phyloP scores from a whole-genome alignment of 2,113 vertebrate species.

The Perca flavescens region DNA sequence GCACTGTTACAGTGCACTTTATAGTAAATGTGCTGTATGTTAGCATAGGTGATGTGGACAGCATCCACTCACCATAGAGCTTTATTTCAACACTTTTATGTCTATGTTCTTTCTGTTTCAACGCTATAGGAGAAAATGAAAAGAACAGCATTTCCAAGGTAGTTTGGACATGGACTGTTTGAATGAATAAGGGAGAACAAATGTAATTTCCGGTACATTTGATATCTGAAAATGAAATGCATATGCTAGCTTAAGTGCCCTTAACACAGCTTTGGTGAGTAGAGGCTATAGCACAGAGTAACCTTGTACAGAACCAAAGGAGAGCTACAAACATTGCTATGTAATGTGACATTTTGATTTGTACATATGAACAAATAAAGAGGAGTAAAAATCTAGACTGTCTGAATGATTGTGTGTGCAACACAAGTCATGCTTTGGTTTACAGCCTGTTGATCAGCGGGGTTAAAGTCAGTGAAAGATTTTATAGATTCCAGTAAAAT shows the following conservation, averaged over 20 bases:
- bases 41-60: not conserved
- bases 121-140: not conserved
- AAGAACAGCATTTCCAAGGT: conserved; percentile 2
- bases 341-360: conserved; percentile 80
- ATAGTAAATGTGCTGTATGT: conserved; percentile 9
- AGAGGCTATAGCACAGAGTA: conserved; percentile 56
- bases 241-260: conserved; percentile 73
- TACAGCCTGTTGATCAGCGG: not conserved
- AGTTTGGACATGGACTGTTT: conserved; percentile 13
- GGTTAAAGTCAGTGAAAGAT: not conserved
- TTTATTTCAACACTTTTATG: not conserved
- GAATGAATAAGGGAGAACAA: not conserved
- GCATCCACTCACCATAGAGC: not conserved
- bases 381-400: not conserved
- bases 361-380: conserved; percentile 79
- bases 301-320: conserved; percentile 76
- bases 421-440: not conserved
- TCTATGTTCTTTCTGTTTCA: conserved; percentile 13
- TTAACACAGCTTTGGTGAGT: conserved; percentile 77
- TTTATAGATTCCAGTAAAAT: conserved; percentile 10
- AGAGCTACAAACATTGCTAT: conserved; percentile 79
- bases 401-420: conserved; percentile 2
- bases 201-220: conserved; percentile 42
- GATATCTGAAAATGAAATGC: conserved; percentile 3
- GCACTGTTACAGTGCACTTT: conserved; percentile 13